Conservation (phyloP, 2,888 invertebrate genomes). For the Anorthoa munda region DNA sequence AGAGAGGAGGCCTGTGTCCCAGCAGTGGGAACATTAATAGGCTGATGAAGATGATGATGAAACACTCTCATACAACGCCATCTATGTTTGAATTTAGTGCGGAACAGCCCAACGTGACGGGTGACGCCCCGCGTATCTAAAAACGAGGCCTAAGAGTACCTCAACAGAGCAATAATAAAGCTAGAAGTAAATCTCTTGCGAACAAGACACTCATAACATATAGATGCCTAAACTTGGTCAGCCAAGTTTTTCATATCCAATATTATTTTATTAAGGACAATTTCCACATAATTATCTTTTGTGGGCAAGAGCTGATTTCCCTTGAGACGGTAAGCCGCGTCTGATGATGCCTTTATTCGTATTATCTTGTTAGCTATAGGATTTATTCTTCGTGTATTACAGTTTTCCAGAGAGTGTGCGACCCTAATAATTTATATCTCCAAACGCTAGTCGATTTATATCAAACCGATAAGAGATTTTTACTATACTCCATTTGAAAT, state of each 20-base stretch:
- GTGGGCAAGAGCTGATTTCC: slow-evolving; percentile 68
- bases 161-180: background rate
- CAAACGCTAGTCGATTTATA: too few species aligned
- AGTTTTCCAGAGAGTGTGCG: background rate
- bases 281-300: slow-evolving; percentile 58
- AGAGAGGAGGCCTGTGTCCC: too few species aligned
- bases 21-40: too few species aligned
- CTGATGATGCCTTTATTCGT: slow-evolving; percentile 27
- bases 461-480: background rate
- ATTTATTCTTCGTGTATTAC: background rate
- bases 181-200: background rate
- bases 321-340: slow-evolving; percentile 55
- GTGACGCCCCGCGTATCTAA: too few species aligned
- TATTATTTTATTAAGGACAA: slow-evolving; percentile 48
- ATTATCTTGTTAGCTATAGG: slow-evolving; percentile 30
- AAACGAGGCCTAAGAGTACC: background rate
- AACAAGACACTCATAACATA: background rate
- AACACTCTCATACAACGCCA: too few species aligned
- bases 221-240: slow-evolving; percentile 16
- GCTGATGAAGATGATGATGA: too few species aligned
- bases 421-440: too few species aligned
- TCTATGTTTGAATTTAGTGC: too few species aligned
- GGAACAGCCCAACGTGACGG: too few species aligned
- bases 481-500: too few species aligned
- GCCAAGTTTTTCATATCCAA: slow-evolving; percentile 33